A percentile compares a stretch with the other conserved stretches of the same genome.
phyloP scores from a whole-genome alignment of 2,797 vertebrate genomes.

The Petrocephalus sullivani region DNA sequence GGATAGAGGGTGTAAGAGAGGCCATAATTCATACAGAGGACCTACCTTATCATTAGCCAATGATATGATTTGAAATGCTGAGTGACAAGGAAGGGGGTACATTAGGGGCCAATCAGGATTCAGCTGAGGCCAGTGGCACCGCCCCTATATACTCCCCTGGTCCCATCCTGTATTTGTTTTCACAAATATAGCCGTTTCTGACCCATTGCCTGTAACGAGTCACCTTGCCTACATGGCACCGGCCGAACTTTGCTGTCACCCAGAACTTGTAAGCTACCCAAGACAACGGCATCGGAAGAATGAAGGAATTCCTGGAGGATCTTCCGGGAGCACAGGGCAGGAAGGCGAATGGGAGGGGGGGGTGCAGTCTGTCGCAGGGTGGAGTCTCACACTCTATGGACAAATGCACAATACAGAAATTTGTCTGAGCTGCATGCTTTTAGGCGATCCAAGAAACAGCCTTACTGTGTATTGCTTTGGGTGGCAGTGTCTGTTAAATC shows the following conservation, averaged over 20 bases:
- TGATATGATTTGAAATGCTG: neutral
- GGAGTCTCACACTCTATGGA: neutral
- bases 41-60: neutral
- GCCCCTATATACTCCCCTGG: neutral
- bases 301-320: neutral
- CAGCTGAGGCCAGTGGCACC: neutral
- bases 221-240: neutral
- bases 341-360: neutral
- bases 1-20: neutral
- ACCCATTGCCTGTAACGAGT: neutral
- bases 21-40: neutral
- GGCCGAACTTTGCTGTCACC: neutral
- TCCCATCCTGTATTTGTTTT: neutral
- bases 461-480: neutral
- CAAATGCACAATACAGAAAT: neutral
- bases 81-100: neutral
- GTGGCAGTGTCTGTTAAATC: neutral
- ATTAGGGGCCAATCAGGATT: neutral
- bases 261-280: neutral
- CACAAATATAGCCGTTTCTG: neutral
- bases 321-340: neutral
- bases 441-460: neutral
- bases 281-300: neutral
- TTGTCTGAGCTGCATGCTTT: neutral
- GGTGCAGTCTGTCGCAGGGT: neutral